Conservation (phyloP, 2,113 vertebrate genomes). For the Cettia cetti region DNA sequence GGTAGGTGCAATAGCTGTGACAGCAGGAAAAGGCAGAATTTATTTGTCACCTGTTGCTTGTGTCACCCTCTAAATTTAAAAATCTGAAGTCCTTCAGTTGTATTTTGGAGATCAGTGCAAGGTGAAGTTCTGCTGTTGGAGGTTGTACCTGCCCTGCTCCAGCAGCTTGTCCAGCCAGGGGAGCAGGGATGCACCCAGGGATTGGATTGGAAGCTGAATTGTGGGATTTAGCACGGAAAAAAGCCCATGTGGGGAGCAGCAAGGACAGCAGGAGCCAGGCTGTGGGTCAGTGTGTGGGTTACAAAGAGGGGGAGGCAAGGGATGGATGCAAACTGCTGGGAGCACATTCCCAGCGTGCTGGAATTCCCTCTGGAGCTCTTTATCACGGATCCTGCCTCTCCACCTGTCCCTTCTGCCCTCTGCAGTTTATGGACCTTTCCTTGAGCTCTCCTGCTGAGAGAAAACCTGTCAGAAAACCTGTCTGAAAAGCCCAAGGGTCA, state of each 20-base stretch:
- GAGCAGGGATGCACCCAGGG: neutral
- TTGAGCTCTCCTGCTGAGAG: neutral
- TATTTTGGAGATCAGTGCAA: neutral
- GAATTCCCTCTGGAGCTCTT: neutral
- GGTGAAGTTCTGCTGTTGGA: neutral
- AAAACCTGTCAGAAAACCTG: neutral
- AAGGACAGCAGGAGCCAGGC: neutral
- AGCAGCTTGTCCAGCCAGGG: neutral
- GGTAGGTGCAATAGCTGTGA: neutral
- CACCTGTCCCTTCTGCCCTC: neutral
- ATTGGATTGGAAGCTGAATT: neutral
- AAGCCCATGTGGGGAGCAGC: neutral
- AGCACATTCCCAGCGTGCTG: neutral
- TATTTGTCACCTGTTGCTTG: neutral
- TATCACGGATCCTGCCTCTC: neutral
- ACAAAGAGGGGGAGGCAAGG: neutral
- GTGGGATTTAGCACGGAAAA: neutral
- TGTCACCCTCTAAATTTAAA: neutral
- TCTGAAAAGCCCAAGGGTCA: neutral
- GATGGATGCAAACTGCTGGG: neutral
- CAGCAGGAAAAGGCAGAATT: neutral
- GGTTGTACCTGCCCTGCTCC: neutral
- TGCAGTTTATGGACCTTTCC: neutral
- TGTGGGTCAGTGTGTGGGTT: neutral
- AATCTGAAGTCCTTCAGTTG: accelerated